Base-by-base conservation (phyloP, 2,888 invertebrate species). In the Hypomecis atomaria region DNA sequence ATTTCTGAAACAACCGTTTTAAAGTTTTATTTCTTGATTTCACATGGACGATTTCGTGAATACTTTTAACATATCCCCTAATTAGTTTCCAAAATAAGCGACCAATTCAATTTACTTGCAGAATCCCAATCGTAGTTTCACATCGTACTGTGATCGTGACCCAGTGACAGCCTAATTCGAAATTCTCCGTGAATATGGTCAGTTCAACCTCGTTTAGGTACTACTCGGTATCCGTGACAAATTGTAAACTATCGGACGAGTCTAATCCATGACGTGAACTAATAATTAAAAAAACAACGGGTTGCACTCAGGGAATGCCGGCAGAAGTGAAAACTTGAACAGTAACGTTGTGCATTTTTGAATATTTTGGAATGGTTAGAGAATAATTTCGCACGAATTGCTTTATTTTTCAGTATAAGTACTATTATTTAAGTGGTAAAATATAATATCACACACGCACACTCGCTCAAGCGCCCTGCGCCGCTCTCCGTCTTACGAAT, bases 161-260 rank as follows among this genome's bases (percentile, higher is more conserved):
- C 74, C 63, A 71, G 67, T 72, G 62, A 62, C 62, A 68, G 67
- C 61, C 69, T 66, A 67, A 73, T 72, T 67, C 55, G 38, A 73
- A 73, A 75, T 76, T 73, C 62, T 66, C 69, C 62, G 68, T 71
- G 69, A 73, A 71, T 65, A 69, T 72, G 66, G 70, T 72, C 67
- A 64, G 59, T 73, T 66, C 69, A 76, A 74, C 71, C 72, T 71
- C 74, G 66, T 76, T 78, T 71, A n/a, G n/a, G n/a, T n/a, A 61
- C 67, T 61, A 57, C 62, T 58, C n/a, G 60, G 73, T 70, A 73
- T 76, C 77, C 78, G 76, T 72, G 61, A 71, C 77, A 70, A 78
- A 82, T 79, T 69, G 59, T 72, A 71, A 70, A 72, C 69, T 77
- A 73, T 78, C 74, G 71, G 37, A 47, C 34, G 54, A 42, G 47